Evolutionary conservation across 1,140 invertebrate genomes (phyloP), one percentile per base, ranked within the genome.

Genomic region (Zophobas morio): DNA sequence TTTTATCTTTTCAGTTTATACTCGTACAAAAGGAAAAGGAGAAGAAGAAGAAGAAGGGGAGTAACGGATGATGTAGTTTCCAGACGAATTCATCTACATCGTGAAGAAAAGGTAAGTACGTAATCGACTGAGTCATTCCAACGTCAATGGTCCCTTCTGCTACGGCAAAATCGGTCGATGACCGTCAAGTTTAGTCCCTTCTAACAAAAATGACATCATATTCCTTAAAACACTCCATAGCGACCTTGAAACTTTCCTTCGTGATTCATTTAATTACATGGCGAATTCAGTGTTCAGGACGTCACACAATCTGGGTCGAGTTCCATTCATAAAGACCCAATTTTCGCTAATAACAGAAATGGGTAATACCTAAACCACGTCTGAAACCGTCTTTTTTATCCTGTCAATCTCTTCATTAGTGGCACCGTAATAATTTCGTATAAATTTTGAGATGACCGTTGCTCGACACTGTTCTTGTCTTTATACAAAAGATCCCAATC

Each of bases 391-490:
- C n/a, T 60, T 60, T 60, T 60, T 60, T 6, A 8, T 60, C n/a
- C 56, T 3, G 36, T 60, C 35, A 60, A 60, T 60, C 56, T 33
- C 56, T 60, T 60, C 56, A 60, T 60, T 60, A 60, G 56, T 37
- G n/a, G 6, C 35, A 36, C 36, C n/a, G 36, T 60, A 39, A 60
- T 60, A 53, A 53, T 53, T 20, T n/a, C 56, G 56, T 6, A 39
- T 36, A 60, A 60, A 60, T 36, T 60, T 60, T 39, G 32, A 8
- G 32, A 20, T 60, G 56, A 60, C 56, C 34, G 56, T 60, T 60
- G 56, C 36, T 6, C 56, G 56, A 20, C 37, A 39, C 33, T 20
- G 37, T 60, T 60, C 34, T 2, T 60, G 56, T 60, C 35, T 60
- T 20, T 20, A 20, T 60, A 35, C 37, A 35, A 60, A 36, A 2